phyloP scores from a whole-genome alignment of 92 coral and sea anemone genomes.

The Epizoanthus ramosus region DNA sequence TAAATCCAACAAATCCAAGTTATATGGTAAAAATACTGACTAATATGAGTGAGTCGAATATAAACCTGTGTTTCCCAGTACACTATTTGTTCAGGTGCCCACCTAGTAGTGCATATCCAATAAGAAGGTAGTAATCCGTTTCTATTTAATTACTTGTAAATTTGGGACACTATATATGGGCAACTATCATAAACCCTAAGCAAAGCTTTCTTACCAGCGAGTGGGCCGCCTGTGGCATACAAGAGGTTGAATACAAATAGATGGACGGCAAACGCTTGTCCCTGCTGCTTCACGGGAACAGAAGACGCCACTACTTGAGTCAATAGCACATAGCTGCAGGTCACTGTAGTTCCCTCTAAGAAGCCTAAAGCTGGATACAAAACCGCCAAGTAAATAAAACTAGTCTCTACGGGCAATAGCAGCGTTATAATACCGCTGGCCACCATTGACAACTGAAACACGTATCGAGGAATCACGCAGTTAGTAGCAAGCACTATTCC shows the following conservation, averaged over 20 bases:
- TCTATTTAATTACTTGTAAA: no score
- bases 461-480: background rate
- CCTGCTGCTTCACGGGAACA: background rate
- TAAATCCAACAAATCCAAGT: no score
- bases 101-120: no score
- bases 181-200: no score
- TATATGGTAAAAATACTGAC: no score
- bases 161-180: no score
- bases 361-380: background rate
- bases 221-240: conserved; percentile 7
- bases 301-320: conserved; percentile 4
- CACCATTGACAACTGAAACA: background rate
- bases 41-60: no score
- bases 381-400: background rate
- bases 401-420: background rate
- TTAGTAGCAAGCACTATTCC: background rate
- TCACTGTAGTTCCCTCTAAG: background rate
- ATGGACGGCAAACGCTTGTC: background rate
- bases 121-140: no score
- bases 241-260: background rate
- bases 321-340: background rate
- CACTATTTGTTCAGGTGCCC: no score
- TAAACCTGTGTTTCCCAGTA: no score
- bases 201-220: background rate
- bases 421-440: background rate